Conservation (phyloP, 2,888 invertebrate genomes). For the Pandemis cinnamomeana region DNA sequence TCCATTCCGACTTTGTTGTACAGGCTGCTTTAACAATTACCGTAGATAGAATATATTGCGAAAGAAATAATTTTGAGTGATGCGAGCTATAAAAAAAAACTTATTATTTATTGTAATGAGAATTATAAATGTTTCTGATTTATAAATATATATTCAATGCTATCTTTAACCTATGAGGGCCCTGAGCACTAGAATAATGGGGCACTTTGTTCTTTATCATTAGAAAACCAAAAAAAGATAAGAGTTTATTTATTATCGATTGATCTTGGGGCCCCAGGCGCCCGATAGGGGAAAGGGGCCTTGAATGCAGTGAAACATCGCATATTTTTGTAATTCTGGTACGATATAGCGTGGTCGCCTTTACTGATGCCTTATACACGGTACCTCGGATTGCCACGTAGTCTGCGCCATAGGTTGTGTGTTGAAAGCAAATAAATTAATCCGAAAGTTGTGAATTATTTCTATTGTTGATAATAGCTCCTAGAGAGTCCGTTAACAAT, state of each 20-base stretch:
- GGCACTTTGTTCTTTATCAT: too few relatives aligned
- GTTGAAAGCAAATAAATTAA: slow-evolving; percentile 54
- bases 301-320: not conserved
- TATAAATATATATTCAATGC: too few relatives aligned
- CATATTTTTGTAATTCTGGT: slow-evolving; percentile 54
- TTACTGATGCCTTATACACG: slow-evolving; percentile 70
- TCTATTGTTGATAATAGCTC: slow-evolving; percentile 43
- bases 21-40: not conserved
- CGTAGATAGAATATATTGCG: not conserved
- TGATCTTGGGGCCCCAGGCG: not conserved
- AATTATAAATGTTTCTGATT: too few relatives aligned
- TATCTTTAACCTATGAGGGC: too few relatives aligned
- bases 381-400: slow-evolving; percentile 56
- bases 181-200: too few relatives aligned
- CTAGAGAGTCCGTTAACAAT: not conserved
- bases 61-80: too few relatives aligned
- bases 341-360: slow-evolving; percentile 58
- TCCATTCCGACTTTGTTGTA: not conserved
- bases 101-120: too few relatives aligned
- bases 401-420: slow-evolving; percentile 66
- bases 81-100: too few relatives aligned
- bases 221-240: too few relatives aligned
- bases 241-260: too few relatives aligned
- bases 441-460: slow-evolving; percentile 61
- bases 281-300: not conserved